Evolutionary conservation across 2,113 vertebrate genomes (phyloP), one percentile per base, ranked within the genome.

Genomic region (Coturnix japonica): DNA sequence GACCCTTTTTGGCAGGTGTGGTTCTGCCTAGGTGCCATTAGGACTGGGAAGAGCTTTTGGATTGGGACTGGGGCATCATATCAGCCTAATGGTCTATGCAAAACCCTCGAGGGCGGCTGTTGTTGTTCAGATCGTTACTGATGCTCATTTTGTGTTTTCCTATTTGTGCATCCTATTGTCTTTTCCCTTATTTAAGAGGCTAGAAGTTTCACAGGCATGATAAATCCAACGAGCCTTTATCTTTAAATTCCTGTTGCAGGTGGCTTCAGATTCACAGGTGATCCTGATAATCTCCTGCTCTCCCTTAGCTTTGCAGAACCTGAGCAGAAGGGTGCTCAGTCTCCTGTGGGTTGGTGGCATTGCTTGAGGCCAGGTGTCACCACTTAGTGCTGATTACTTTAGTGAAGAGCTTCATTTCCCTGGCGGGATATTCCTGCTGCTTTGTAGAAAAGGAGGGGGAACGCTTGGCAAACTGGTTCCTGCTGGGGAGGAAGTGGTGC

Each of bases 261-360:
- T 8, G 18, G 39, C 23, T 57, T 49, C 11, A 41, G 49, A 4
- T 0, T 43, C 37, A 19, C 2, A 13, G 44, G 7, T 4, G 8
- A 8, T 22, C 35, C 63, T n/a, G 13, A 76, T n/a, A 22, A 7
- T 60, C 80, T 56, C 57, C 21, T 78, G 26, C 10, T 31, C 69
- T 43, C 12, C 49, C 1, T 1, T 25, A 54, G 7, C 44, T 70
- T 69, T 30, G 1, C 13, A 14, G 30, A 53, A 9, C 26, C 65
- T 20, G 1, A 6, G 33, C 19, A 63, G 41, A 66, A 43, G 1
- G 1, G 0, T 5, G 7, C 0, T 5, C 10, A 39, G 20, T 5
- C 25, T 15, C 23, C 35, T 0, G 0, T 54, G 56, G 69, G 63
- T 15, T 49, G 74, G 60, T 63, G 82, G 72, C 35, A 9, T 37